These are phyloP conservation scores for Steinernema hermaphroditum DNA, from an alignment of 2,888 invertebrate genomes.

Conservation along the genomic window DNA sequence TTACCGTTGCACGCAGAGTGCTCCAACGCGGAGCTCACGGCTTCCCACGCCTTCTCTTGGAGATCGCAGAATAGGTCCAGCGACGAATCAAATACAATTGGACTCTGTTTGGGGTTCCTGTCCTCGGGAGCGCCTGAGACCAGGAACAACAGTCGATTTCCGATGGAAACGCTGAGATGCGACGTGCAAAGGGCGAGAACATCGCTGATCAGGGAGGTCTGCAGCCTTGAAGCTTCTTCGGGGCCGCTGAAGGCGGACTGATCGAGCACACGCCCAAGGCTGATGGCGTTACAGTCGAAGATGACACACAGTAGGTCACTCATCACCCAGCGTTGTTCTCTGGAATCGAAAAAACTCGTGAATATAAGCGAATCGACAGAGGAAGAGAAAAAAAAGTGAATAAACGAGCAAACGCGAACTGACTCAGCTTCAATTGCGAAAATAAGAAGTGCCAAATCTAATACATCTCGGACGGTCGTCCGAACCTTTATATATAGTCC, in stretches of 20 bases:
- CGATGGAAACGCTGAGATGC: constrained; percentile 6
- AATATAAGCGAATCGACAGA: no score
- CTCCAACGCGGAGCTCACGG: neutral
- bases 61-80: constrained; percentile 19
- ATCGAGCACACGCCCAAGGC: constrained; percentile 6
- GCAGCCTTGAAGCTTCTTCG: neutral
- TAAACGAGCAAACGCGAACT: no score
- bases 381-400: no score
- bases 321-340: neutral
- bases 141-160: neutral
- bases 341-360: no score
- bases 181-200: neutral
- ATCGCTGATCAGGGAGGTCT: neutral
- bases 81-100: constrained; percentile 5
- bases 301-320: constrained; percentile 9
- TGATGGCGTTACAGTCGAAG: constrained; percentile 19
- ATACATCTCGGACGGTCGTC: no score
- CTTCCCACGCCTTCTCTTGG: constrained; percentile 24
- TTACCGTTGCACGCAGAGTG: constrained; percentile 4
- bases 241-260: neutral
- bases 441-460: no score
- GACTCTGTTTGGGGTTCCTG: neutral
- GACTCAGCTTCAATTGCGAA: no score
- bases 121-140: neutral
- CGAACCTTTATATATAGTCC: no score